These are phyloP conservation scores for Ophthalmolycus amberensis DNA, from an alignment of 2,113 vertebrate genomes.

Conservation along the genomic window DNA sequence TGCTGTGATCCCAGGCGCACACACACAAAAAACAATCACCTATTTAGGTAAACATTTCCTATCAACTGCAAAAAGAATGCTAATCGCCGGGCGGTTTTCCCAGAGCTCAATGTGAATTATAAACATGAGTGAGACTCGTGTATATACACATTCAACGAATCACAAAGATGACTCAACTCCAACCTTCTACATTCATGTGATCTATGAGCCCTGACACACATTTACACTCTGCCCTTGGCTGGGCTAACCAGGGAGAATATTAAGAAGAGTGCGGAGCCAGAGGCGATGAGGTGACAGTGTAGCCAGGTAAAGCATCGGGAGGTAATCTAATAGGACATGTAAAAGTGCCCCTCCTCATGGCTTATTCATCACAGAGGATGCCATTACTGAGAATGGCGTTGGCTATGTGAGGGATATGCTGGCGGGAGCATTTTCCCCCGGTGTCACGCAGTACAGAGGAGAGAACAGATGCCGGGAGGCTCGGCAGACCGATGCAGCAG, in stretches of 20 bases:
- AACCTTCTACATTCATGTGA: constrained; percentile 35
- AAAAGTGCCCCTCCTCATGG: constrained; percentile 80
- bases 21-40: neutral
- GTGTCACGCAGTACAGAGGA: constrained; percentile 71
- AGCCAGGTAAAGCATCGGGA: constrained; percentile 73
- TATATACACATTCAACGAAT: constrained; percentile 9
- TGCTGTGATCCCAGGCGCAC: neutral
- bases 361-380: constrained; percentile 83
- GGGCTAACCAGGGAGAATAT: constrained; percentile 44
- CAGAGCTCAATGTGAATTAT: neutral
- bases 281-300: constrained; percentile 68
- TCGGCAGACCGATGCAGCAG: constrained; percentile 56
- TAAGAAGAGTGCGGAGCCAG: constrained; percentile 51
- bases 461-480: constrained; percentile 54
- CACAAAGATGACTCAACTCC: constrained; percentile 17
- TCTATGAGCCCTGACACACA: constrained; percentile 41
- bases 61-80: neutral
- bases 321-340: constrained; percentile 81
- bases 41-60: constrained; percentile 7
- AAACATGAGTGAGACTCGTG: constrained; percentile 15
- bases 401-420: constrained; percentile 74
- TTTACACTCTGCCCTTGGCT: constrained; percentile 50
- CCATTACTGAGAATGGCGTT: constrained; percentile 77
- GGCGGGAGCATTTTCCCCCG: constrained; percentile 71
- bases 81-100: constrained; percentile 1